These are phyloP conservation scores for Machimus atricapillus DNA, from an alignment of 2,888 invertebrate genomes.

Conservation along the genomic window DNA sequence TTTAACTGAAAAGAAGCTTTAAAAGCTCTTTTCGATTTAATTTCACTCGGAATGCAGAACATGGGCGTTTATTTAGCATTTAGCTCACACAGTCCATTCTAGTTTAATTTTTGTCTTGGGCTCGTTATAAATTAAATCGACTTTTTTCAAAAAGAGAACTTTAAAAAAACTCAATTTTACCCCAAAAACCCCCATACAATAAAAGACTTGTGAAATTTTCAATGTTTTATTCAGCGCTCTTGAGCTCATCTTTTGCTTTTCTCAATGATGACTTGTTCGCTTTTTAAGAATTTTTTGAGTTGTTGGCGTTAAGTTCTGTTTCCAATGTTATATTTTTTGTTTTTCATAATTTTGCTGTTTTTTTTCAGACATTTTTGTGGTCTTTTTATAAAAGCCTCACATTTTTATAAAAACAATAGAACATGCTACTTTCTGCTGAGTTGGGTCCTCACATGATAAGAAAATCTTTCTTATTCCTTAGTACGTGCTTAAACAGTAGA, in stretches of 20 bases:
- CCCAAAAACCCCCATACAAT: background rate
- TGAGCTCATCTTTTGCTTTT: slow-evolving; percentile 8
- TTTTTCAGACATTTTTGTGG: slow-evolving; percentile 31
- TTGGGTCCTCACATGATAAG: slow-evolving; percentile 7
- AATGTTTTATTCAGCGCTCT: slow-evolving; percentile 14
- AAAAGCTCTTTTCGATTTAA: too few species aligned
- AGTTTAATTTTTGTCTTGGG: too few species aligned
- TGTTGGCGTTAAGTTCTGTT: background rate
- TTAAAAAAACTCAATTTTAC: too few species aligned
- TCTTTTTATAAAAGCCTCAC: slow-evolving; percentile 40
- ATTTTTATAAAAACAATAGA: slow-evolving; percentile 39
- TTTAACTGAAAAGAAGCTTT: too few species aligned
- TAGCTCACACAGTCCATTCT: background rate
- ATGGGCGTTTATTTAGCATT: background rate
- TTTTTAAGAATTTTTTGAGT: background rate
- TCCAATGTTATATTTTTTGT: slow-evolving; percentile 25
- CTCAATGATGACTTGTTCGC: background rate
- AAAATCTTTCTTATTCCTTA: slow-evolving; percentile 11
- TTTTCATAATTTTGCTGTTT: slow-evolving; percentile 33
- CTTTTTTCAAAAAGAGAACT: too few species aligned
- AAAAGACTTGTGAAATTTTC: background rate
- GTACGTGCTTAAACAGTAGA: background rate
- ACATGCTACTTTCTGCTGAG: background rate
- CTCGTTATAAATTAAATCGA: background rate
- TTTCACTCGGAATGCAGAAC: too few species aligned